Evolutionary conservation across 2,888 invertebrate genomes (phyloP).

Genomic region (Caenorhabditis angaria): DNA sequence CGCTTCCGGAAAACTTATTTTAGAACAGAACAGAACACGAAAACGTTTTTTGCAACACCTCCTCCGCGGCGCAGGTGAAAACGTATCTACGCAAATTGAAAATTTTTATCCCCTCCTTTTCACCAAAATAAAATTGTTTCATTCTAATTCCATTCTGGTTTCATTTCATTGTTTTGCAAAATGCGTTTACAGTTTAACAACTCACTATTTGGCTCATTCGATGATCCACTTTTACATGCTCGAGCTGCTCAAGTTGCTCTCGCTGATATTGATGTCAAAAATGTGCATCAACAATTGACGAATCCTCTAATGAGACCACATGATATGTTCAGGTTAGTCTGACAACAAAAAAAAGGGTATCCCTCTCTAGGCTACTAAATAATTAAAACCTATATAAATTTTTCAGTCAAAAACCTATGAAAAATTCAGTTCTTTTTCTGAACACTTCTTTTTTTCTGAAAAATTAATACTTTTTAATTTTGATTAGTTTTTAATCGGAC

Average conservation of each 20-base stretch:
- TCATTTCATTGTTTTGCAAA: too few species aligned
- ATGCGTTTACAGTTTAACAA: constrained; percentile 52
- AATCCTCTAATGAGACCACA: constrained; percentile 60
- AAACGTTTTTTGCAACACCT: too few species aligned
- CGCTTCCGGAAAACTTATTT: too few species aligned
- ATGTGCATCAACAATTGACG: constrained; percentile 55
- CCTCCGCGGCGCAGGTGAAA: too few species aligned
- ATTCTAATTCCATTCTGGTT: too few species aligned
- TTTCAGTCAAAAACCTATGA: constrained; percentile 4
- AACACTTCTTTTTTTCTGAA: neutral
- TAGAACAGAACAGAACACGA: too few species aligned
- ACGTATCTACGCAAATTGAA: too few species aligned
- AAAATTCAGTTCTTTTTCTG: neutral
- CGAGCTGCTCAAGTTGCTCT: constrained; percentile 61
- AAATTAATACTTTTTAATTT: neutral
- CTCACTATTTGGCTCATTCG: constrained; percentile 55
- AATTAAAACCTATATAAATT: constrained; percentile 2
- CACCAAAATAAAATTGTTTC: neutral
- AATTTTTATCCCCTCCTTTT: neutral
- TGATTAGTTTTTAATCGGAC: too few species aligned
- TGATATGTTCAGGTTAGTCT: constrained; percentile 67
- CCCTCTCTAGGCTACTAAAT: neutral
- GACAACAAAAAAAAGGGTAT: neutral
- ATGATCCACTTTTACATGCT: constrained; percentile 63
- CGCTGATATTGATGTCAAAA: constrained; percentile 69